phyloP scores from a whole-genome alignment of 2,888 invertebrate genomes.

The Oscheius sp. region DNA sequence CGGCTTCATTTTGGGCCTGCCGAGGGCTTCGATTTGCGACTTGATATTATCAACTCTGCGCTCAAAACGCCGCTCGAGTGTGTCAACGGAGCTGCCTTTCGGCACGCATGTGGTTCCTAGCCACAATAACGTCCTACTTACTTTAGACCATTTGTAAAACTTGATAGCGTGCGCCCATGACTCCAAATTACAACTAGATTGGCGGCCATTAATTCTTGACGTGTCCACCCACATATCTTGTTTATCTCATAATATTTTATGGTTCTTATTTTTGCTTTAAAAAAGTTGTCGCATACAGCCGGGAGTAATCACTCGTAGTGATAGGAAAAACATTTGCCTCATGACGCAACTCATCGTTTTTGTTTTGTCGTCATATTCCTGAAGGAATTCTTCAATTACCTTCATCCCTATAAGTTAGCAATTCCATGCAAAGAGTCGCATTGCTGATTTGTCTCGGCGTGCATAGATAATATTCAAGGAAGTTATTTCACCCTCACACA shows the following conservation, averaged over 20 bases:
- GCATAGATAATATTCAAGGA: not conserved
- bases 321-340: not conserved
- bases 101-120: constrained; percentile 10
- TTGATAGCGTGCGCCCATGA: not conserved
- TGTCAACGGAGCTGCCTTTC: constrained; percentile 20
- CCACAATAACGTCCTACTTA: constrained; percentile 4
- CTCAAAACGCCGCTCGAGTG: constrained; percentile 19
- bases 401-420: not conserved
- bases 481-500: not conserved
- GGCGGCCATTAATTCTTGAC: not conserved
- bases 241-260: not conserved
- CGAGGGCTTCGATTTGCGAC: constrained; percentile 21
- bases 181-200: constrained; percentile 2
- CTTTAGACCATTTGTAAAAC: not conserved
- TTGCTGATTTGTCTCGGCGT: not conserved
- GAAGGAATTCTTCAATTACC: not conserved
- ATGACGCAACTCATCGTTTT: no score
- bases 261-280: not conserved
- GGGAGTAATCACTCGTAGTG: no score
- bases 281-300: not conserved
- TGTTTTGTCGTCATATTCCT: not conserved
- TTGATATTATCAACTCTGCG: constrained; percentile 26
- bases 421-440: constrained; percentile 20
- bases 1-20: not conserved
- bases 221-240: not conserved